phyloP scores from a whole-genome alignment of 2,797 vertebrate genomes.

The Fistularia commersonii region DNA sequence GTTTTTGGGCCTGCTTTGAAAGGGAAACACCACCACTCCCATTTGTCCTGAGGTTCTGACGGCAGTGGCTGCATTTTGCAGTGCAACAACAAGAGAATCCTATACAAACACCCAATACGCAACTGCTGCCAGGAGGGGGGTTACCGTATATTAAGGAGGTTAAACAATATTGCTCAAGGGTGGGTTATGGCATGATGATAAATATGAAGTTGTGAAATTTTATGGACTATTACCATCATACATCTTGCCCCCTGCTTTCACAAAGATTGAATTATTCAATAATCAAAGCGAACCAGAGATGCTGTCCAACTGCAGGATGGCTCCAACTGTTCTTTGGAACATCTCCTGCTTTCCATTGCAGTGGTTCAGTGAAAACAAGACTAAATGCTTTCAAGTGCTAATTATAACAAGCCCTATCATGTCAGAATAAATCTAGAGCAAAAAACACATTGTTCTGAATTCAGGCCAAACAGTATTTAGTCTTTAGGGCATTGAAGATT shows the following conservation, averaged over 20 bases:
- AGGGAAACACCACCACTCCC: constrained; percentile 37
- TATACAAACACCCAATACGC: no score
- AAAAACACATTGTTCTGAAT: constrained; percentile 57
- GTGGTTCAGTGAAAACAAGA: constrained; percentile 71
- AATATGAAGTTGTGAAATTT: constrained; percentile 66
- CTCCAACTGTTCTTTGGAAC: constrained; percentile 70
- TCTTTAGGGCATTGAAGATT: constrained; percentile 30
- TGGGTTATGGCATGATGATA: constrained; percentile 45
- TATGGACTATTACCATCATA: constrained; percentile 61
- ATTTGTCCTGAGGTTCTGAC: constrained; percentile 31
- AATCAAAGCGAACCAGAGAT: constrained; percentile 61
- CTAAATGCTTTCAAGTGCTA: constrained; percentile 69
- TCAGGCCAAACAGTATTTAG: constrained; percentile 27
- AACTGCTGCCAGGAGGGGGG: no score
- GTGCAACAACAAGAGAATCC: no score
- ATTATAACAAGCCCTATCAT: constrained; percentile 71
- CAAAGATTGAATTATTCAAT: constrained; percentile 66
- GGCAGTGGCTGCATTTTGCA: no score
- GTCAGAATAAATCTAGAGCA: constrained; percentile 62
- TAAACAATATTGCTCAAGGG: constrained; percentile 33
- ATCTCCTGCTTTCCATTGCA: constrained; percentile 70
- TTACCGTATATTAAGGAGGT: constrained; percentile 7
- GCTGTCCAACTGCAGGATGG: constrained; percentile 63
- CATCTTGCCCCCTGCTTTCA: constrained; percentile 56
- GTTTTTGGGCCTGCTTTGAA: constrained; percentile 42